These are phyloP conservation scores for Sinocyclocheilus rhinocerous DNA, from an alignment of 2,113 vertebrate species.

Conservation along the genomic window DNA sequence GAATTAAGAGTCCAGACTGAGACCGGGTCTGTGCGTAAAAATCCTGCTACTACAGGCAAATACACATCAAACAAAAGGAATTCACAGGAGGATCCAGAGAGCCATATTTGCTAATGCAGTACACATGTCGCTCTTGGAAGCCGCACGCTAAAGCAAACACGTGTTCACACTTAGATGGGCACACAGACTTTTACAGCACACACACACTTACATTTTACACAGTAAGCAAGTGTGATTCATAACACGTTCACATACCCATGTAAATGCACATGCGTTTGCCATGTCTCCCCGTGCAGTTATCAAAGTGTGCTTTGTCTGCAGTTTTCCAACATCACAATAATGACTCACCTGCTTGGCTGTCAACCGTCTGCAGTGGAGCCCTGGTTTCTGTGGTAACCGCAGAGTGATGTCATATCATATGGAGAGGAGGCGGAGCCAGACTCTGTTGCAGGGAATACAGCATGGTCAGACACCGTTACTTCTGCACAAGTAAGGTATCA, in stretches of 20 bases:
- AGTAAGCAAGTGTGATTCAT: background rate
- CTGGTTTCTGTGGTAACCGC: constrained; percentile 66
- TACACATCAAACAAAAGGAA: constrained; percentile 19
- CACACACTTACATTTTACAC: background rate
- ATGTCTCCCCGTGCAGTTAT: constrained; percentile 1
- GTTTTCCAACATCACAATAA: constrained; percentile 39
- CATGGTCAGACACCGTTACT: constrained; percentile 21
- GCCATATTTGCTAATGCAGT: constrained; percentile 59
- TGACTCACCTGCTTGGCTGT: constrained; percentile 73
- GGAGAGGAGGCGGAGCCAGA: constrained; percentile 50
- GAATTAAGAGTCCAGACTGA: constrained; percentile 35
- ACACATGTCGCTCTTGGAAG: constrained; percentile 60
- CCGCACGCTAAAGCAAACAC: background rate
- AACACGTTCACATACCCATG: constrained; percentile 13
- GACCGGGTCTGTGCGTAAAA: constrained; percentile 10
- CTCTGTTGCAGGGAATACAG: constrained; percentile 51
- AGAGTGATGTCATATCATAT: constrained; percentile 74
- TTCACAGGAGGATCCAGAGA: constrained; percentile 56
- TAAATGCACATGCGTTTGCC: background rate
- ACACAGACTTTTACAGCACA: constrained; percentile 15
- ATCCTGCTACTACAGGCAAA: constrained; percentile 24
- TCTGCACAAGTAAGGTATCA: background rate
- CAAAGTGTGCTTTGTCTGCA: constrained; percentile 40
- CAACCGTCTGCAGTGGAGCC: constrained; percentile 70
- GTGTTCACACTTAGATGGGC: background rate